phyloP scores from a whole-genome alignment of 2,888 invertebrate genomes.

The Catocala fraxini region DNA sequence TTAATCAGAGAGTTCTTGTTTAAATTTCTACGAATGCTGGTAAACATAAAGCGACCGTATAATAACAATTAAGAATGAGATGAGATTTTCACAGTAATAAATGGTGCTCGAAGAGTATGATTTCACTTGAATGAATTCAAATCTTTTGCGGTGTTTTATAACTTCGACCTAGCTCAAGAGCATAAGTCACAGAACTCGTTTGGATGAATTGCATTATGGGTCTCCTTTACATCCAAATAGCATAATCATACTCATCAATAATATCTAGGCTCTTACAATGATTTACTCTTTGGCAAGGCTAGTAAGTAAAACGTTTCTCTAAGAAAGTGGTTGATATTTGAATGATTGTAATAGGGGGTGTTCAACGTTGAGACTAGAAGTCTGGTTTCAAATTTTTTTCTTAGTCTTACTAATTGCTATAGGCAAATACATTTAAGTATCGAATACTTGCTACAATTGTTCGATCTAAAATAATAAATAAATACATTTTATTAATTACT shows the following conservation, averaged over 20 bases:
- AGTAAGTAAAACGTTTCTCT: too few species aligned
- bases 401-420: too few species aligned
- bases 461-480: too few species aligned
- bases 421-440: too few species aligned
- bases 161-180: conserved; percentile 2
- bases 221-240: not conserved
- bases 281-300: not conserved
- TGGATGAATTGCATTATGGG: not conserved
- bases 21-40: not conserved
- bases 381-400: too few species aligned
- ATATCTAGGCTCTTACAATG: not conserved
- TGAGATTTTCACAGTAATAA: conserved; percentile 20
- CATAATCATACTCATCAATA: not conserved
- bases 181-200: conserved; percentile 4
- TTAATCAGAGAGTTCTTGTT: not conserved
- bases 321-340: too few species aligned
- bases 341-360: too few species aligned
- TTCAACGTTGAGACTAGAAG: too few species aligned
- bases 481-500: too few species aligned
- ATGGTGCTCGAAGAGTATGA: conserved; percentile 15
- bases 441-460: too few species aligned
- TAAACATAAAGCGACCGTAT: conserved; percentile 17
- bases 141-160: conserved; percentile 12
- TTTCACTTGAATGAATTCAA: conserved; percentile 18
- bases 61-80: conserved; percentile 24